Conservation (phyloP, 2,797 vertebrate species). For the Remorina albescens region DNA sequence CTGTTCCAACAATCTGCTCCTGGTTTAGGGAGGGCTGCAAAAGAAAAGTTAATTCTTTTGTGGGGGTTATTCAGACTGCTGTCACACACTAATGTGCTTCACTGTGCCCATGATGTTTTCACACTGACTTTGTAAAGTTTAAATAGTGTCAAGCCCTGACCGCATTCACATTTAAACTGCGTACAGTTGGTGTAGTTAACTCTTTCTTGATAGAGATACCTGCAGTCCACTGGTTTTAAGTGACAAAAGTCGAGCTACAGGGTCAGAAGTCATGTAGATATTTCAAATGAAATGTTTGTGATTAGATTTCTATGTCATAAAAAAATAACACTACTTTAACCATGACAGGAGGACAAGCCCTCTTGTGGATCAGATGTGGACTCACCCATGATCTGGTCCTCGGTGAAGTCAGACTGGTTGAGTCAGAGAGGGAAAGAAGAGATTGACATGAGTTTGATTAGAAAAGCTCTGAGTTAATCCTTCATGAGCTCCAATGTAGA, state of each 20-base stretch:
- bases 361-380: conserved; percentile 25
- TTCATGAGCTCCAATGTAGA: neutral
- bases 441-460: conserved; percentile 12
- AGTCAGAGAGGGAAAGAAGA: conserved; percentile 22
- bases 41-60: no score
- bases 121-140: neutral
- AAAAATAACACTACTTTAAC: neutral
- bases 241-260: conserved; percentile 28
- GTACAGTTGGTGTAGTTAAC: neutral
- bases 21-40: neutral
- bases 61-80: no score
- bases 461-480: conserved; percentile 15
- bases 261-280: conserved; percentile 7
- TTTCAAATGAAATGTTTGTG: neutral
- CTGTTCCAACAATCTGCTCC: neutral
- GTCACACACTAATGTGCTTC: neutral
- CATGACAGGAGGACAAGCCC: neutral
- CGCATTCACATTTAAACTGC: neutral
- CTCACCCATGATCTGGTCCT: conserved; percentile 87
- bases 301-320: neutral
- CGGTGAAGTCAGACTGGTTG: conserved; percentile 85
- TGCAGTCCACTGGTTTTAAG: conserved; percentile 39
- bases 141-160: neutral
- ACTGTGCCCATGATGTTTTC: neutral
- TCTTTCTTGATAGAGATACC: conserved; percentile 16